These are phyloP conservation scores for Sebastes alutus DNA, from an alignment of 2,797 vertebrate genomes.

Conservation along the genomic window DNA sequence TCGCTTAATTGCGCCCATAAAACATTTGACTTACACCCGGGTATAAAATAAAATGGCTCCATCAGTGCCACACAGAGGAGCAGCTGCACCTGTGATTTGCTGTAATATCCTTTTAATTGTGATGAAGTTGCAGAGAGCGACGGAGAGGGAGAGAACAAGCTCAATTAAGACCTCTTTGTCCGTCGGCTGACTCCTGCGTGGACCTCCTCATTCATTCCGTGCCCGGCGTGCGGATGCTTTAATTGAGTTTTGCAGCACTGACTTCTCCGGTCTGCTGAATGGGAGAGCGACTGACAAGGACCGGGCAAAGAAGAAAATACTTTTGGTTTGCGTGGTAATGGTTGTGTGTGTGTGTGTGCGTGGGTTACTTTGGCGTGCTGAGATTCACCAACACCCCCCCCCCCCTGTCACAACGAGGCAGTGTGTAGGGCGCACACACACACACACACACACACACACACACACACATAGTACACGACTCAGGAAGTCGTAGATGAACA, in stretches of 20 bases:
- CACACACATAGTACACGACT: not conserved
- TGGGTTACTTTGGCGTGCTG: slow-evolving; percentile 24
- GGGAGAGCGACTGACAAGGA: not conserved
- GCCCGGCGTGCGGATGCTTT: slow-evolving; percentile 29
- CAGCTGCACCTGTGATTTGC: slow-evolving; percentile 50
- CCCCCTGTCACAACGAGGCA: slow-evolving; percentile 7
- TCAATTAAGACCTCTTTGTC: slow-evolving; percentile 67
- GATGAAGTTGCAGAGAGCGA: slow-evolving; percentile 33
- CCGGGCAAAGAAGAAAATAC: not conserved
- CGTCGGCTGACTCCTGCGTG: slow-evolving; percentile 20
- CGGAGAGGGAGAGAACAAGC: slow-evolving; percentile 11
- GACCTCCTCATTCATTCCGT: slow-evolving; percentile 20
- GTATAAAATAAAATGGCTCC: slow-evolving; percentile 6
- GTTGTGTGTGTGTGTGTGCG: no score
- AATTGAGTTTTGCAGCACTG: slow-evolving; percentile 55
- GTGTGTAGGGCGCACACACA: slow-evolving; percentile 11
- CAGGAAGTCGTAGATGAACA: slow-evolving; percentile 15
- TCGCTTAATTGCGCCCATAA: slow-evolving; percentile 12
- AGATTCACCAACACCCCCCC: slow-evolving; percentile 1
- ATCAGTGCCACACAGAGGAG: slow-evolving; percentile 14
- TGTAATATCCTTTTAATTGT: slow-evolving; percentile 46
- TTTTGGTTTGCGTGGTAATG: not conserved
- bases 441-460: no score
- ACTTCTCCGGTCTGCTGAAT: slow-evolving; percentile 16
- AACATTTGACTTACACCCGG: not conserved